Evolutionary conservation across 2,113 vertebrate genomes (phyloP).

Genomic region (Heterotilapia buettikoferi): DNA sequence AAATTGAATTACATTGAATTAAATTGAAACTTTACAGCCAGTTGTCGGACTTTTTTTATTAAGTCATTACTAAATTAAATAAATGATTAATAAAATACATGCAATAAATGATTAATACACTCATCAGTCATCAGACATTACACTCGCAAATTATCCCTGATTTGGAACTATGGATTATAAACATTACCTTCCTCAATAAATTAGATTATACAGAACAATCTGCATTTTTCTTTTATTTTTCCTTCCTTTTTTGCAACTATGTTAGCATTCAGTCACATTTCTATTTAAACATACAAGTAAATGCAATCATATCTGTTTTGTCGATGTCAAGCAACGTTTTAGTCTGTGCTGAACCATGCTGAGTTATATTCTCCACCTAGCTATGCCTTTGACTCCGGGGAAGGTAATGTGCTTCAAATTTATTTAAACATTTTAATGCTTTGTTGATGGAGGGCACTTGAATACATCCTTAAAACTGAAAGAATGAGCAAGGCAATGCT

Average conservation of each 20-base stretch:
- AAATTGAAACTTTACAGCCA: too few relatives aligned
- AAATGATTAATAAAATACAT: not conserved
- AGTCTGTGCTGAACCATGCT: not conserved
- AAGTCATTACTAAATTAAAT: too few relatives aligned
- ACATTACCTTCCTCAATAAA: not conserved
- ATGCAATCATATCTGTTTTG: not conserved
- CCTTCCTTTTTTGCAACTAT: not conserved
- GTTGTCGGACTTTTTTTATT: not conserved
- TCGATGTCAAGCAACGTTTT: not conserved
- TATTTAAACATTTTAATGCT: not conserved
- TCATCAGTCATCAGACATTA: not conserved
- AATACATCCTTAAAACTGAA: not conserved
- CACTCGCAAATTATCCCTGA: not conserved
- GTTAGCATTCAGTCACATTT: not conserved
- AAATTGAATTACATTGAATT: too few relatives aligned
- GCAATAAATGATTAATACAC: not conserved
- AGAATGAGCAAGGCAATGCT: not conserved
- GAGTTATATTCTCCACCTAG: not conserved
- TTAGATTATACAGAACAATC: not conserved
- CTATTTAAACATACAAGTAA: not conserved
- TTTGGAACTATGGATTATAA: not conserved
- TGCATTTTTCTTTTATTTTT: not conserved
- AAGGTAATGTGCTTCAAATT: not conserved
- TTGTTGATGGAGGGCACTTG: not conserved
- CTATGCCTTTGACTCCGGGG: not conserved